phyloP scores from a whole-genome alignment of 2,113 vertebrate genomes.

The Macrotus californicus region DNA sequence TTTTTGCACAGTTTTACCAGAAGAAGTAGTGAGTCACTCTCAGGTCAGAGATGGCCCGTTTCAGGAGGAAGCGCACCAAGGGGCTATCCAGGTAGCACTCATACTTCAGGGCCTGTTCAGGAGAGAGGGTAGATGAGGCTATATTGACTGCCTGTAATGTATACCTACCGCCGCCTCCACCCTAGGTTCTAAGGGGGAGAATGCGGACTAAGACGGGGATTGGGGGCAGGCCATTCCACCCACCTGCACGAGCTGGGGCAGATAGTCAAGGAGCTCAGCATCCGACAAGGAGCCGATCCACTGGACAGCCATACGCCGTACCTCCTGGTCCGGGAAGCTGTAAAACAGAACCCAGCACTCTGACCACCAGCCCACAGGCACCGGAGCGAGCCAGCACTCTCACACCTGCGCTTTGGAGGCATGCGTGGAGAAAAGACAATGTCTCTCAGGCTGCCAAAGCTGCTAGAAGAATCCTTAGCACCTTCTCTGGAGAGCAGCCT shows the following conservation, averaged over 20 bases:
- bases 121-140: neutral
- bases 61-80: constrained; percentile 94
- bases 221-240: neutral
- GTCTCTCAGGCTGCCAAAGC: neutral
- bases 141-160: neutral
- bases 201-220: neutral
- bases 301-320: constrained; percentile 92
- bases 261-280: constrained; percentile 92
- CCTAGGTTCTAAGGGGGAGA: neutral
- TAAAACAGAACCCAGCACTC: neutral
- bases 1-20: constrained; percentile 81
- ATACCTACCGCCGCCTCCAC: neutral
- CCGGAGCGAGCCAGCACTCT: neutral
- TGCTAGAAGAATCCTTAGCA: neutral
- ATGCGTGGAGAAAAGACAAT: rapidly evolving
- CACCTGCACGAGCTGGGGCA: constrained; percentile 98
- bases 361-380: neutral
- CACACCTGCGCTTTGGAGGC: neutral
- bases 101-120: constrained; percentile 91
- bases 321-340: constrained; percentile 97
- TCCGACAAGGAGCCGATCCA: constrained; percentile 97
- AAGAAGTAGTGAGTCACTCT: constrained; percentile 96
- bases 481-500: neutral
- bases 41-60: constrained; percentile 91
- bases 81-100: constrained; percentile 99